phyloP scores from a whole-genome alignment of 92 coral and sea anemone species.

The Phenganax marumi region DNA sequence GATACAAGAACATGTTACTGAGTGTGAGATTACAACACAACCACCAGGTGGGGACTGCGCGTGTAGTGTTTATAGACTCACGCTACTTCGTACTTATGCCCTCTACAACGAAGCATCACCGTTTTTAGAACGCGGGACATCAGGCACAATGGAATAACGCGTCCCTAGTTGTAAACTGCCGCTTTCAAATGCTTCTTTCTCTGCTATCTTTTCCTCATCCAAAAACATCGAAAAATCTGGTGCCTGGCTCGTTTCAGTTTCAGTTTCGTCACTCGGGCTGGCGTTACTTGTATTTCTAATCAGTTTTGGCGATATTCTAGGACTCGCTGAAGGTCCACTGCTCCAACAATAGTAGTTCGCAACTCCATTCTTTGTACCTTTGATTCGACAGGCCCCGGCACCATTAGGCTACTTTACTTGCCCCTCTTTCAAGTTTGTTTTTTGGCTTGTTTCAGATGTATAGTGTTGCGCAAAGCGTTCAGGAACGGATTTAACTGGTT shows the following conservation, averaged over 20 bases:
- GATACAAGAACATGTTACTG: too few species aligned
- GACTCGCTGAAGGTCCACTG: constrained; percentile 29
- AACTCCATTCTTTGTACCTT: not conserved
- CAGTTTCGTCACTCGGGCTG: not conserved
- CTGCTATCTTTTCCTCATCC: not conserved
- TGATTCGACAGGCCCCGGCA: not conserved
- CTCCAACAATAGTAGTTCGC: not conserved
- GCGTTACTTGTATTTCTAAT: not conserved
- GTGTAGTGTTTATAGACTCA: too few species aligned
- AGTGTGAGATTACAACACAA: too few species aligned
- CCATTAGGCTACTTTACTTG: not conserved
- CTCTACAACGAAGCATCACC: not conserved
- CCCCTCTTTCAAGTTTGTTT: too few species aligned
- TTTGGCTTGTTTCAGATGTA: too few species aligned
- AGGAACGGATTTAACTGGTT: too few species aligned
- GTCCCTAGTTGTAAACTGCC: constrained; percentile 16
- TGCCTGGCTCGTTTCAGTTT: not conserved
- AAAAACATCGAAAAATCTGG: not conserved
- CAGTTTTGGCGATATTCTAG: constrained; percentile 32
- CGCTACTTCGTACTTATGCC: too few species aligned
- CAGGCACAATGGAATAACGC: constrained; percentile 32
- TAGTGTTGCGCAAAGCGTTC: too few species aligned
- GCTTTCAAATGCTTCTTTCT: not conserved
- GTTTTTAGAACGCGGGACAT: constrained; percentile 5
- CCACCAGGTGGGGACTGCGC: too few species aligned